Evolutionary conservation across 2,888 invertebrate species (phyloP).

Genomic region (Eupithecia subumbrata): DNA sequence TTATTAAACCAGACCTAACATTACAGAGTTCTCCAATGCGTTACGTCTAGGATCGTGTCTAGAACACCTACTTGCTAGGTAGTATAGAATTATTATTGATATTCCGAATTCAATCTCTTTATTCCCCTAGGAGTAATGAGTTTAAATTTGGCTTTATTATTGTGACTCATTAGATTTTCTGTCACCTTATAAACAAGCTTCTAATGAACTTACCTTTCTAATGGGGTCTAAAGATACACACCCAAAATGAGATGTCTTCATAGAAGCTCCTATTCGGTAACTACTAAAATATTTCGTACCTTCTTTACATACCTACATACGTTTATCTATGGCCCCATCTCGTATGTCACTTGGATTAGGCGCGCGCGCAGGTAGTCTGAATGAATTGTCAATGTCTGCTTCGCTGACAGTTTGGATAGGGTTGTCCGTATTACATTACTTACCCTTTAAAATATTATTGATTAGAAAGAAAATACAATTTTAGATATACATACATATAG

Average conservation of each 20-base stretch:
- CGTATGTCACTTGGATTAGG: slow-evolving; percentile 78
- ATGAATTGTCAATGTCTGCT: slow-evolving; percentile 80
- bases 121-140: no score
- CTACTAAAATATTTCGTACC: background rate
- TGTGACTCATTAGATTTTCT: no score
- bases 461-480: background rate
- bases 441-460: background rate
- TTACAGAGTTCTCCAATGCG: no score
- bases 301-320: background rate
- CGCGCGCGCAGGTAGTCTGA: slow-evolving; percentile 82
- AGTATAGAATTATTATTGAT: no score
- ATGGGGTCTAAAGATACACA: no score
- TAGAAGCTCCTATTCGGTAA: background rate
- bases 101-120: no score
- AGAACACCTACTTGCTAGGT: no score
- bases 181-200: no score
- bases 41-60: no score
- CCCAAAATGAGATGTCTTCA: background rate
- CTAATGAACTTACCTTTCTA: no score
- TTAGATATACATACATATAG: background rate
- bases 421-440: slow-evolving; percentile 48
- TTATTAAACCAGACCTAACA: no score
- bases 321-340: slow-evolving; percentile 64
- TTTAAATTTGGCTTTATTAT: no score
- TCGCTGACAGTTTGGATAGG: slow-evolving; percentile 70